Evolutionary conservation across 2,888 invertebrate genomes (phyloP), one percentile per base, ranked within the genome.

Genomic region (Thumatha senex): DNA sequence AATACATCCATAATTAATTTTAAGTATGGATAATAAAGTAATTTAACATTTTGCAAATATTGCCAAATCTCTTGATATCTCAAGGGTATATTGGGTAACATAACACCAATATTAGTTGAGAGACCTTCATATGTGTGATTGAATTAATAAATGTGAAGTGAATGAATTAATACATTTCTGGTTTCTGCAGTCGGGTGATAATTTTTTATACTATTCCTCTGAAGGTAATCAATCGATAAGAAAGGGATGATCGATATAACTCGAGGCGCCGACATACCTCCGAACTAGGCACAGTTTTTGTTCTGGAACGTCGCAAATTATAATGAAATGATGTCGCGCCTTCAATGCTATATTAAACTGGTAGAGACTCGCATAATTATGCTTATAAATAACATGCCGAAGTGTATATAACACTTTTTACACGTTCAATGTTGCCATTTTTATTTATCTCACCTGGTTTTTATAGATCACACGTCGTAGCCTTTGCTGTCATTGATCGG

Each of bases 161-260:
- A 0, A 13, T 1, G 29, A 30, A 35, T 13, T 29, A 36, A 30
- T 14, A 44, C 7, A n/a, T 35, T 30, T 38, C 30, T 45, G 24
- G 36, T 36, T 14, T 11, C 7, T 11, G 0, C 29, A 11, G 11
- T 8, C 9, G 9, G 11, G 24, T 9, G n/a, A 12, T 35, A 14
- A 11, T 46, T 40, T 34, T 18, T 46, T 33, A 12, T n/a, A 13
- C 35, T 24, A 35, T 49, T 15, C 46, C 36, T 53, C 47, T 52
- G 47, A 51, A 52, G 43, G 47, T 29, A 51, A 48, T n/a, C n/a
- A n/a, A n/a, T 54, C 43, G 46, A 40, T 55, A 57, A 48, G 24
- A 52, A 58, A 59, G 35, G n/a, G n/a, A n/a, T n/a, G n/a, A n/a
- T n/a, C 55, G 54, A 48, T 52, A 24, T 24, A 24, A n/a, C n/a